Conservation (phyloP, 2,888 invertebrate genomes). For the Spicauda simplicius region DNA sequence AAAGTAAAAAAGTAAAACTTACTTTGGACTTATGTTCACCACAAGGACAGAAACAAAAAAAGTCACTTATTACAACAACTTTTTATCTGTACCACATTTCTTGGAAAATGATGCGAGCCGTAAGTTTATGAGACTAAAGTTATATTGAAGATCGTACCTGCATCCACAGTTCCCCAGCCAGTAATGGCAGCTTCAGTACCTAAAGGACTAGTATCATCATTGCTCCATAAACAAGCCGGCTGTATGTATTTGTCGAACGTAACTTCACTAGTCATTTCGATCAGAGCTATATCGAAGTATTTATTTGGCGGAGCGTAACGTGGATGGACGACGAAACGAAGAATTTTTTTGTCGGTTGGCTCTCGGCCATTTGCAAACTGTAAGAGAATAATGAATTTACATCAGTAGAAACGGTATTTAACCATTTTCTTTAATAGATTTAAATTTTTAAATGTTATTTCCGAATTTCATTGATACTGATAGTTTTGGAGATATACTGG, state of each 20-base stretch:
- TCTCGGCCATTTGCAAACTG: constrained; percentile 27
- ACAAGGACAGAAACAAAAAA: no score
- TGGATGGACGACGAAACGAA: constrained; percentile 47
- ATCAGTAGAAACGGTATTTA: no score
- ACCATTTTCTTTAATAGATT: no score
- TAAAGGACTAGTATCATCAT: constrained; percentile 39
- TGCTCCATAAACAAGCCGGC: constrained; percentile 50
- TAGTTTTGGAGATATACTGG: no score
- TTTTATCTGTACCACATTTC: no score
- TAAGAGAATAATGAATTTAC: not conserved
- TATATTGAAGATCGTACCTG: constrained; percentile 39
- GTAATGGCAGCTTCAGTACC: constrained; percentile 45
- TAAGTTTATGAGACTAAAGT: no score
- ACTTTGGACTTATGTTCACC: not conserved
- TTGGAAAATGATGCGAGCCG: no score
- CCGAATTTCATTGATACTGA: no score
- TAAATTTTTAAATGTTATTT: no score
- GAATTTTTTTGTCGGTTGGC: constrained; percentile 45
- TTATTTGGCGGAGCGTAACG: constrained; percentile 46
- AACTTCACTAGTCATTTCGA: constrained; percentile 43
- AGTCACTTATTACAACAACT: no score
- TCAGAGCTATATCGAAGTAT: constrained; percentile 52
- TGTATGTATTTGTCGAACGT: constrained; percentile 43
- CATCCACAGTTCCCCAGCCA: constrained; percentile 51
- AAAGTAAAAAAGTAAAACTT: constrained; percentile 11